These are phyloP conservation scores for Neofelis nebulosa DNA, from an alignment of 2,113 vertebrate species.

Conservation along the genomic window DNA sequence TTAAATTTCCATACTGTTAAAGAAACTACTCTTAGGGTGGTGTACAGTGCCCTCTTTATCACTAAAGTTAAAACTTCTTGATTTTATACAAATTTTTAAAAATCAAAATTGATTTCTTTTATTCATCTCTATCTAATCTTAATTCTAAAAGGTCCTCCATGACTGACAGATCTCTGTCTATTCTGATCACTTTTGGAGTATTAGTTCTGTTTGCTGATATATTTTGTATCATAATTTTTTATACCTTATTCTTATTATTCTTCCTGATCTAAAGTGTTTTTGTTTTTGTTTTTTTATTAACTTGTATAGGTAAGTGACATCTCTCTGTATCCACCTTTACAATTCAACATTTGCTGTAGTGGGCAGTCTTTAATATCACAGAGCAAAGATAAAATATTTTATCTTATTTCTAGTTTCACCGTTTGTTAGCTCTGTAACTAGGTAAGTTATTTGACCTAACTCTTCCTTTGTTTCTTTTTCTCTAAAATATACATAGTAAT, in stretches of 20 bases:
- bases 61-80: neutral
- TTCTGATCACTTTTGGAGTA: neutral
- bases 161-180: neutral
- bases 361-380: neutral
- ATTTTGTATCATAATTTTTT: neutral
- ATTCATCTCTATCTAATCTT: neutral
- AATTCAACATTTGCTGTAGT: neutral
- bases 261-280: neutral
- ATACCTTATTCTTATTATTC: neutral
- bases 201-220: neutral
- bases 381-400: neutral
- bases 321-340: neutral
- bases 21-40: neutral
- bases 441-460: neutral
- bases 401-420: neutral
- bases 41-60: neutral
- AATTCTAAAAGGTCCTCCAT: neutral
- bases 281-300: neutral
- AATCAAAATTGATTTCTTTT: neutral
- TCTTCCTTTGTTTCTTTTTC: neutral
- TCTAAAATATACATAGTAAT: neutral
- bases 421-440: neutral
- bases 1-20: neutral
- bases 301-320: neutral
- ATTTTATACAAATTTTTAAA: neutral